These are phyloP conservation scores for Pomacea canaliculata DNA, from an alignment of 2,888 invertebrate species.

Conservation along the genomic window DNA sequence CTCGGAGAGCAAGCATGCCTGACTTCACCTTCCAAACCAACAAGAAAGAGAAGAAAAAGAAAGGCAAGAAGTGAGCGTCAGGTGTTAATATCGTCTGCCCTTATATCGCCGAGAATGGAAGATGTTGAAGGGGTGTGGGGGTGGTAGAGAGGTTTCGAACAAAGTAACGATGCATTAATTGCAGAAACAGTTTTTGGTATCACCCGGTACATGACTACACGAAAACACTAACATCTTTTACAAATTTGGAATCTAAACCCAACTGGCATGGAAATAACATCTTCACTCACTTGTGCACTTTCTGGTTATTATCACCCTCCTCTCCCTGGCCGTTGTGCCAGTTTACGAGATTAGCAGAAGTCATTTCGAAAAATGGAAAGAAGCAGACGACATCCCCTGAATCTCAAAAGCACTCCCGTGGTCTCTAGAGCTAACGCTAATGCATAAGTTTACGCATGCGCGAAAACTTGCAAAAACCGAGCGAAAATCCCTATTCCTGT, in stretches of 20 bases:
- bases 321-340: background rate
- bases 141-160: no score
- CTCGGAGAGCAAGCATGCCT: no score
- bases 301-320: background rate
- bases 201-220: background rate
- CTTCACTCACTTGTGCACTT: background rate
- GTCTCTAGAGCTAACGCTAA: slow-evolving; percentile 4
- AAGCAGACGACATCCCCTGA: slow-evolving; percentile 4
- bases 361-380: slow-evolving; percentile 8
- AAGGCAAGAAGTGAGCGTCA: no score
- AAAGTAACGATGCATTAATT: slow-evolving; percentile 1
- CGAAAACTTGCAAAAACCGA: background rate
- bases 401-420: slow-evolving; percentile 3
- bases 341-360: slow-evolving; percentile 8
- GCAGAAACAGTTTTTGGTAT: background rate
- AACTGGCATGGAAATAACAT: slow-evolving; percentile 6
- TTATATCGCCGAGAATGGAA: no score
- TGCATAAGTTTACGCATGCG: background rate
- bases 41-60: no score
- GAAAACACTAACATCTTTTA: background rate
- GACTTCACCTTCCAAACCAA: no score
- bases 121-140: no score
- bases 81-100: no score
- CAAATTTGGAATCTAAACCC: no score
- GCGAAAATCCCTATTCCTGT: background rate